Conservation (phyloP, 2,797 vertebrate genomes). For the Schizopygopsis pylzovi region DNA sequence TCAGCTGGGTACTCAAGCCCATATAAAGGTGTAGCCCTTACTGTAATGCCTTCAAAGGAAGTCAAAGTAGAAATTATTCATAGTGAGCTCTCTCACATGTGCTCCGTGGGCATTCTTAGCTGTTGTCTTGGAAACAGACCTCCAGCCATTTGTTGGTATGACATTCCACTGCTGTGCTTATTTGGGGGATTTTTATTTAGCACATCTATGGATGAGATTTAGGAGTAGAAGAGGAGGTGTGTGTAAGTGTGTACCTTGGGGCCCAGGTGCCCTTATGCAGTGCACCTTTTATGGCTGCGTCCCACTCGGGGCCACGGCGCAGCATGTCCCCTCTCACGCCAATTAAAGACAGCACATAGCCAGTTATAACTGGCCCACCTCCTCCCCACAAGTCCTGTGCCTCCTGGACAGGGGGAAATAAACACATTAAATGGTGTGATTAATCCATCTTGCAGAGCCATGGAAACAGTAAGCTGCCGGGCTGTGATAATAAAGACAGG, state of each 20-base stretch:
- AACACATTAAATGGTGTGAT: constrained; percentile 73
- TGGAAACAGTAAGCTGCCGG: constrained; percentile 70
- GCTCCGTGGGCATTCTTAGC: constrained; percentile 58
- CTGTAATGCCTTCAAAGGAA: constrained; percentile 59
- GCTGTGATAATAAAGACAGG: constrained; percentile 62
- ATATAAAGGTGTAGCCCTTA: constrained; percentile 49
- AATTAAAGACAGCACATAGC: constrained; percentile 60
- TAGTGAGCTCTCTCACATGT: constrained; percentile 53
- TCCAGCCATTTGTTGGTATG: constrained; percentile 61
- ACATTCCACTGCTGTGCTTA: constrained; percentile 57
- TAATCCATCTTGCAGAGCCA: constrained; percentile 72
- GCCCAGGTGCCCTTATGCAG: constrained; percentile 34
- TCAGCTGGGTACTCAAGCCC: constrained; percentile 38
- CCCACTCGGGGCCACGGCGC: constrained; percentile 46
- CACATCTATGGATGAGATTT: constrained; percentile 52
- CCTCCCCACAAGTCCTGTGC: constrained; percentile 65
- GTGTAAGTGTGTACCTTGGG: constrained; percentile 36
- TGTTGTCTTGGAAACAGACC: constrained; percentile 69
- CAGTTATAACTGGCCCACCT: constrained; percentile 52
- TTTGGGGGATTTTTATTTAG: constrained; percentile 57
- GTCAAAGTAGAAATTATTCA: constrained; percentile 58
- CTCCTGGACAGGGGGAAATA: constrained; percentile 70
- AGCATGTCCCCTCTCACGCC: constrained; percentile 59
- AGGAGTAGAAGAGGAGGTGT: constrained; percentile 35
- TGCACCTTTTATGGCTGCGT: constrained; percentile 45